Conservation (phyloP, 2,113 vertebrate species). For the Vicugna pacos region DNA sequence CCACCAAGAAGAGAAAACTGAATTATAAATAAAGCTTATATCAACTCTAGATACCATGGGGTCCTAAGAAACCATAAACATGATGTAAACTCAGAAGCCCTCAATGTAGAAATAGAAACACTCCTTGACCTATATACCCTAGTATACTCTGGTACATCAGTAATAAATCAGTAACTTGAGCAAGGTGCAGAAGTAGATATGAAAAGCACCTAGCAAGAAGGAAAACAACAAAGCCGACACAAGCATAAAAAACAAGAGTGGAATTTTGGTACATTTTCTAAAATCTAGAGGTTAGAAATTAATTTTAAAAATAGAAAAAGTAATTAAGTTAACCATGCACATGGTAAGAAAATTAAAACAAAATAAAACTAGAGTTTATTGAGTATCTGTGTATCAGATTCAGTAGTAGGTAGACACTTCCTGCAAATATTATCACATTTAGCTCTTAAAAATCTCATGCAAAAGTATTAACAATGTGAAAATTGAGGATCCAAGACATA, state of each 20-base stretch:
- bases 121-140: not conserved
- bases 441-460: not conserved
- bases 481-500: not conserved
- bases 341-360: constrained; percentile 11
- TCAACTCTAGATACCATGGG: not conserved
- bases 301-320: not conserved
- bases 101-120: not conserved
- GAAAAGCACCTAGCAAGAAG: constrained; percentile 29
- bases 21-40: constrained; percentile 28
- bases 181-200: not conserved
- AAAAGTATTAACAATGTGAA: constrained; percentile 14
- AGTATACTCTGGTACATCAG: not conserved
- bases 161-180: not conserved
- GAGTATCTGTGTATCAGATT: not conserved
- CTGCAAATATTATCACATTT: not conserved
- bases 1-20: constrained; percentile 16
- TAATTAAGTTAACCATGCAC: constrained; percentile 21
- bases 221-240: constrained; percentile 25
- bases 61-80: not conserved
- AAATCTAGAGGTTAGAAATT: constrained; percentile 4
- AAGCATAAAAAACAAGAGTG: not conserved
- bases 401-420: not conserved
- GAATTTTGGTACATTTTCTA: constrained; percentile 12
- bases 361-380: constrained; percentile 10
- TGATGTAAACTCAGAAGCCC: not conserved